Conservation (phyloP, 2,888 invertebrate genomes). For the Encarsia formosa region DNA sequence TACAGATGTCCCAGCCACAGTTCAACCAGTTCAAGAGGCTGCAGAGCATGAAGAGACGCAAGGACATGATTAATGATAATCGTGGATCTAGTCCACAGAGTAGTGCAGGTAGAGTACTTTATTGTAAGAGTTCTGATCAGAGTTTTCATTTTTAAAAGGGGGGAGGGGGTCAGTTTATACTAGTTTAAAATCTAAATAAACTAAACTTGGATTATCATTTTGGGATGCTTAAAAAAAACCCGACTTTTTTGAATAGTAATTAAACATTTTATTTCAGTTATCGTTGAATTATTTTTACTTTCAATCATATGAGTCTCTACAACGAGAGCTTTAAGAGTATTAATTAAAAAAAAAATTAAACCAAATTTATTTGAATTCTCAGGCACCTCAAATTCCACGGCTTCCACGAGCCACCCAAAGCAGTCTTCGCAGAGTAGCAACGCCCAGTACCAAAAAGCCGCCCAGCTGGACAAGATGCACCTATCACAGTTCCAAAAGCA, state of each 20-base stretch:
- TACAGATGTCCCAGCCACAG: slow-evolving; percentile 73
- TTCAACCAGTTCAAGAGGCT: slow-evolving; percentile 76
- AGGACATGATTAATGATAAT: slow-evolving; percentile 50
- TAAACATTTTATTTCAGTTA: too few relatives aligned
- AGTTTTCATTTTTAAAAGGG: too few relatives aligned
- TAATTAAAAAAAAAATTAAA: neutral
- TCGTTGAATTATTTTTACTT: too few relatives aligned
- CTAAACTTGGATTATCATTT: too few relatives aligned
- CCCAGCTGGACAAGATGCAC: slow-evolving; percentile 49
- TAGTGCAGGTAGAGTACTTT: slow-evolving; percentile 21
- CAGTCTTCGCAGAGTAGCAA: neutral
- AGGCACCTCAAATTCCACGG: slow-evolving; percentile 28
- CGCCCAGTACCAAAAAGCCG: slow-evolving; percentile 34
- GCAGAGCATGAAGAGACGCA: slow-evolving; percentile 53
- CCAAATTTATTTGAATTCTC: slow-evolving; percentile 12
- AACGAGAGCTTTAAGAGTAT: too few relatives aligned
- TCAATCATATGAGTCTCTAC: too few relatives aligned
- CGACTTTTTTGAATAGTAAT: neutral
- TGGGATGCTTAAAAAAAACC: neutral
- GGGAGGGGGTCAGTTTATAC: too few relatives aligned
- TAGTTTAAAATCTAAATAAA: neutral
- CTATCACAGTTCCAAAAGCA: slow-evolving; percentile 47
- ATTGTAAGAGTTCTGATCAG: too few relatives aligned
- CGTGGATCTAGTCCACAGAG: slow-evolving; percentile 16
- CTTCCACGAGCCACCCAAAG: slow-evolving; percentile 27